phyloP scores from a whole-genome alignment of 2,797 vertebrate species.

The Coregonus suidteri region DNA sequence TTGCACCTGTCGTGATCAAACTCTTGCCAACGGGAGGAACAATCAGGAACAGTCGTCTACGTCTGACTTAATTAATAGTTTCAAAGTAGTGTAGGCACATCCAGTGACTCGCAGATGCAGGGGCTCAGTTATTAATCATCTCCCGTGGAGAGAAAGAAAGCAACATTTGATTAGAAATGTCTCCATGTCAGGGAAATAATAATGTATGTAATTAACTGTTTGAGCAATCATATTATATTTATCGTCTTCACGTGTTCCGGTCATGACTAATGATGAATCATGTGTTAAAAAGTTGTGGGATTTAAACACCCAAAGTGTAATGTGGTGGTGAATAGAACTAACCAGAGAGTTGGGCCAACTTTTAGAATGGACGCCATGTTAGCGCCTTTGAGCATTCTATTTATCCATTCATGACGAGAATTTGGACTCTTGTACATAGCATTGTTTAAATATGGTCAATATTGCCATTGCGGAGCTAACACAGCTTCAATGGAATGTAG shows the following conservation, averaged over 20 bases:
- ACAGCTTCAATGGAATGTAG: no score
- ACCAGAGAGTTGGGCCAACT: no score
- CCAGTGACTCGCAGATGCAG: no score
- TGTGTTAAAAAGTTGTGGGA: neutral
- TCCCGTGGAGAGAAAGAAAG: neutral
- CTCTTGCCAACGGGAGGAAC: neutral
- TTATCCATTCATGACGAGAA: no score
- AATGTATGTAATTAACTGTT: neutral
- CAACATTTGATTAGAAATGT: neutral
- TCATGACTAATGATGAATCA: conserved; percentile 3
- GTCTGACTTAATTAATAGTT: neutral
- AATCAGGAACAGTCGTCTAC: neutral
- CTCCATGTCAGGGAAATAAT: neutral
- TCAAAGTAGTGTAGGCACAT: neutral
- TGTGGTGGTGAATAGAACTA: no score
- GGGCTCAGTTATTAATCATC: neutral
- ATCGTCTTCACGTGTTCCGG: neutral
- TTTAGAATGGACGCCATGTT: no score
- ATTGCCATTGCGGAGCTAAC: no score
- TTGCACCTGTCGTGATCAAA: neutral
- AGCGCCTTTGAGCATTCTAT: no score
- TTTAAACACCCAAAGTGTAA: no score
- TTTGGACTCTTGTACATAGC: no score
- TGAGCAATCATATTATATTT: neutral
- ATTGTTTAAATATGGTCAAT: no score